Percentiles rank a stretch among this genome's conserved stretches.
Evolutionary conservation across 1,140 invertebrate genomes (phyloP).

Genomic region (Pachypeltis micranthus): DNA sequence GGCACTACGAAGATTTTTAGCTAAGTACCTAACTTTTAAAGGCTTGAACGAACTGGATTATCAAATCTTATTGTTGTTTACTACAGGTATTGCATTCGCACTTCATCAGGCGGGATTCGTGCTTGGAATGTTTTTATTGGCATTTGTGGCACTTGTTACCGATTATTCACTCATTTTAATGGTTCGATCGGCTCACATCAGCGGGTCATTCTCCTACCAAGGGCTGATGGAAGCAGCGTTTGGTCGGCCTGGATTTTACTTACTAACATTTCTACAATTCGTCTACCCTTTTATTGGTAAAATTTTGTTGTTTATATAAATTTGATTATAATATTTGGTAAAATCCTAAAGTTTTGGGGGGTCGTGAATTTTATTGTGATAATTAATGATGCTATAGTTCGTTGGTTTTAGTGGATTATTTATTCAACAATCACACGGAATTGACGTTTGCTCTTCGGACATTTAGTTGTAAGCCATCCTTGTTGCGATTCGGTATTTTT

Average conservation of each 20-base stretch:
- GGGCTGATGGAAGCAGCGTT: constrained; percentile 73
- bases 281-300: constrained; percentile 78
- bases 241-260: constrained; percentile 64
- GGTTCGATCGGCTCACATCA: constrained; percentile 66
- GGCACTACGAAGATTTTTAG: background rate
- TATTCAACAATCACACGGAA: no score
- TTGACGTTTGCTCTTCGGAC: no score
- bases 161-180: constrained; percentile 77
- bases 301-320: constrained; percentile 27
- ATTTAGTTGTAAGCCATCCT: no score
- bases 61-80: no score
- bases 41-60: no score
- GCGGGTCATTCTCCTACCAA: constrained; percentile 71
- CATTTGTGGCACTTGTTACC: constrained; percentile 64
- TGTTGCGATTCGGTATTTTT: no score
- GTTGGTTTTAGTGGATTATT: no score
- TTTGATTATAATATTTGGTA: no score
- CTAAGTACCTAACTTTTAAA: background rate
- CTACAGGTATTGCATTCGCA: constrained; percentile 67
- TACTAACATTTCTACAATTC: constrained; percentile 67
- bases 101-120: constrained; percentile 69
- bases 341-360: no score
- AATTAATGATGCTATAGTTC: no score
- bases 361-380: no score
- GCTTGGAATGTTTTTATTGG: constrained; percentile 56